phyloP scores from a whole-genome alignment of 2,888 invertebrate species.

The Eupithecia dodoneata region DNA sequence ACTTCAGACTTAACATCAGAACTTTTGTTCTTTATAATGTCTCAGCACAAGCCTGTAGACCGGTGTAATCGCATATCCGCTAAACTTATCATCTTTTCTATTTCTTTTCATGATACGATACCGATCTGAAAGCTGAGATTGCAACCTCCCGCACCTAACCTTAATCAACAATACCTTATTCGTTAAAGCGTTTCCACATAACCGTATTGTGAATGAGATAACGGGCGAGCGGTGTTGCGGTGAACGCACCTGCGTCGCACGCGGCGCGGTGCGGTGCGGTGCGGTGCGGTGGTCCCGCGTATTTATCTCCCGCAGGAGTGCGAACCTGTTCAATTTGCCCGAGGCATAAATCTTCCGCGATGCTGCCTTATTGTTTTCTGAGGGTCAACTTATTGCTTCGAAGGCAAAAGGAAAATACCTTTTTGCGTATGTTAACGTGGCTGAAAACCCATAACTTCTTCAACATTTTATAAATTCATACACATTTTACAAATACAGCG shows the following conservation, averaged over 20 bases:
- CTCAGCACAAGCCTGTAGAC: neutral
- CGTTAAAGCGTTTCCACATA: neutral
- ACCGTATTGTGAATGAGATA: slow-evolving; percentile 13
- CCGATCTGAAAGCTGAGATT: neutral
- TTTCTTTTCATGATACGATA: neutral
- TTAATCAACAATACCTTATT: neutral
- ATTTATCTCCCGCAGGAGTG: slow-evolving; percentile 59
- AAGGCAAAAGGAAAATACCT: neutral
- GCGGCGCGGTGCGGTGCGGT: slow-evolving; percentile 47
- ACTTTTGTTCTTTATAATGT: neutral
- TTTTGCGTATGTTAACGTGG: neutral
- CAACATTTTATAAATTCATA: neutral
- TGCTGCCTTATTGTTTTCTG: slow-evolving; percentile 31
- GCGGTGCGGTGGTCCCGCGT: slow-evolving; percentile 27
- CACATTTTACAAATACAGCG: neutral
- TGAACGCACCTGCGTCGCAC: slow-evolving; percentile 52
- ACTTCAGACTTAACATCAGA: neutral
- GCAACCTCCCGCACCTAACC: neutral
- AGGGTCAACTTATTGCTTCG: slow-evolving; percentile 32
- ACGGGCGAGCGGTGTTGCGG: slow-evolving; percentile 38
- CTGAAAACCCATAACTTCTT: neutral
- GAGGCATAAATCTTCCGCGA: slow-evolving; percentile 27
- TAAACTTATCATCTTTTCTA: neutral
- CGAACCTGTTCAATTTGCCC: slow-evolving; percentile 36
- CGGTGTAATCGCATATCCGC: no score